A percentile compares a stretch with the other conserved stretches of the same genome.
Conservation (phyloP, 2,797 vertebrate species). For the Limnodromus scolopaceus region DNA sequence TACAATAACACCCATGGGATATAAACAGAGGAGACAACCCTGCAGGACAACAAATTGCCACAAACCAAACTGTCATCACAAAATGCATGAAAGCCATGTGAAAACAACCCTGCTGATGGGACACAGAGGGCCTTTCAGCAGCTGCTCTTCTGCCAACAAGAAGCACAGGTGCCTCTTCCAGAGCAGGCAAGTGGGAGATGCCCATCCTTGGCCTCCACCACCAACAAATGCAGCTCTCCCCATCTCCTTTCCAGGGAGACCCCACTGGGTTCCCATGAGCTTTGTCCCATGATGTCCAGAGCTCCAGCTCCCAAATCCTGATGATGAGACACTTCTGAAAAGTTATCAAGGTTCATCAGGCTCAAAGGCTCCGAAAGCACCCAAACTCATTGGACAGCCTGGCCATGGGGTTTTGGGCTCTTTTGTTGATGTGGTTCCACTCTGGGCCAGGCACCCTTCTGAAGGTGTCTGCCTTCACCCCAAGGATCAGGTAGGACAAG, state of each 20-base stretch:
- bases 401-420: not conserved
- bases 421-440: not conserved
- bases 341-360: not conserved
- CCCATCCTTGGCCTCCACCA: not conserved
- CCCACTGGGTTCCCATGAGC: not conserved
- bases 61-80: not conserved
- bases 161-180: not conserved
- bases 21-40: conserved; percentile 43
- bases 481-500: not conserved
- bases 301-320: not conserved
- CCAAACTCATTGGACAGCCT: not conserved
- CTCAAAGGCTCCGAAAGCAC: not conserved
- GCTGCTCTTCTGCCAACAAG: not conserved
- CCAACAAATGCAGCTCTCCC: not conserved
- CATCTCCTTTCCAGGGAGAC: not conserved
- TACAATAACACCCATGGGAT: not conserved
- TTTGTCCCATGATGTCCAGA: not conserved
- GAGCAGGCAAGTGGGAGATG: not conserved
- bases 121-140: not conserved
- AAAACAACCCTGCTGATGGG: not conserved
- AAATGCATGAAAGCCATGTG: not conserved
- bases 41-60: conserved; percentile 43
- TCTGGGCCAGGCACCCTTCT: not conserved
- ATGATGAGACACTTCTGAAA: not conserved
- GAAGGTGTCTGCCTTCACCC: not conserved